Evolutionary conservation across 2,797 vertebrate species (phyloP), one percentile per base, ranked within the genome.

Genomic region (Eurystomus glaucurus): DNA sequence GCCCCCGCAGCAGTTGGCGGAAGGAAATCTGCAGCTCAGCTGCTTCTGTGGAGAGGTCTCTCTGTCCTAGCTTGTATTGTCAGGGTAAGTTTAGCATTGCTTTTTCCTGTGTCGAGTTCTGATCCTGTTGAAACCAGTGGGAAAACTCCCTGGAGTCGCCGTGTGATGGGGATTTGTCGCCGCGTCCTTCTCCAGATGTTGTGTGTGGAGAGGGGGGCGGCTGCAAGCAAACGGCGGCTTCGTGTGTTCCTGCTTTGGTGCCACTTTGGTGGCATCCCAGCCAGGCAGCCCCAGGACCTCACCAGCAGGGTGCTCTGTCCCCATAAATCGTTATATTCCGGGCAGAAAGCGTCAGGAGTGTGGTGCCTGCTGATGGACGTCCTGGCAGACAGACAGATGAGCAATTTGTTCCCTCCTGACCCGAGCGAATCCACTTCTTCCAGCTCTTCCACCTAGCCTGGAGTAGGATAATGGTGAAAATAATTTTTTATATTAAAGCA

Each of bases 1-100:
- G 61, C 37, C 61, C 65, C 62, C 11, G 1, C 80, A 92, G 88
- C 80, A 88, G 61, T 64, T 79, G 89, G 51, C 2, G 2, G 83
- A 72, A 95, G 85, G 75, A 95, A 94, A 93, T 90, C 46, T 70
- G 84, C 89, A 93, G 89, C 87, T 96, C 89, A 66, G 75, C 93
- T 83, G 80, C 84, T 76, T 61, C 77, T 50, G 18, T 12, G 45
- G 6, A 45, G 28, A 66, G 33, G 23, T 50, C 46, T 90, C 26
- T 92, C 86, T 76, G 77, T 92, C 70, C 77, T 37, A 45, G 66
- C 79, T 86, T 54, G 41, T 15, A 3, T 77, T 37, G 51, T 45
- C 86, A 43, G 72, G 83, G 79, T 72, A 46, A 43, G 43, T 83
- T 88, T 45, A 33, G 17, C 16, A 1, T 48, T 74, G 86, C 55